phyloP scores from a whole-genome alignment of 2,888 invertebrate species.

The Dromius quadrimaculatus region DNA sequence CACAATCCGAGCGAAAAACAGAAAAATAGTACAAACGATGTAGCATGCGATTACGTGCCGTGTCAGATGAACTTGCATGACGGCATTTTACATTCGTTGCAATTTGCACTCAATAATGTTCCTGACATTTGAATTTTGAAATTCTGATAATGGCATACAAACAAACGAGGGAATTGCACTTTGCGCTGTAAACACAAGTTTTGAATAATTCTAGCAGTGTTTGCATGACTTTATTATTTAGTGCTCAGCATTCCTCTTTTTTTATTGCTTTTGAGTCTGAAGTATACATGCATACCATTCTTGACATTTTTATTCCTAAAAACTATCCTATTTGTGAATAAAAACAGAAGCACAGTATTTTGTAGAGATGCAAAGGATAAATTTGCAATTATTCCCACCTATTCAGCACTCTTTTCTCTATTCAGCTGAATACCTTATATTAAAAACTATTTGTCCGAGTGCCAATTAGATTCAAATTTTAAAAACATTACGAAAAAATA shows the following conservation, averaged over 20 bases:
- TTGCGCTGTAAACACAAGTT: slow-evolving; percentile 24
- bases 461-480: no score
- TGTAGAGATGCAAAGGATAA: no score
- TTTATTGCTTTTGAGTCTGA: background rate
- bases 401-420: no score
- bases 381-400: no score
- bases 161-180: slow-evolving; percentile 42
- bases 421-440: no score
- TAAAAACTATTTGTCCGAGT: no score
- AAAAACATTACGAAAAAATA: no score
- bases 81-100: slow-evolving; percentile 34
- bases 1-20: background rate
- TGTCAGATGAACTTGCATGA: slow-evolving; percentile 37
- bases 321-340: no score
- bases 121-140: slow-evolving; percentile 58
- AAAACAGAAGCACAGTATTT: no score
- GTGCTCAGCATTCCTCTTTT: background rate
- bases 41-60: slow-evolving; percentile 1
- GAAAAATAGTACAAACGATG: background rate
- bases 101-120: slow-evolving; percentile 55
- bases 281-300: no score
- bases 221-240: background rate
- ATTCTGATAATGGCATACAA: slow-evolving; percentile 39
- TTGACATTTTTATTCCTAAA: no score
- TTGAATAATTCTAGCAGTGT: background rate